Evolutionary conservation across 2,797 vertebrate species (phyloP).

Genomic region (Cirrhinus mrigala): DNA sequence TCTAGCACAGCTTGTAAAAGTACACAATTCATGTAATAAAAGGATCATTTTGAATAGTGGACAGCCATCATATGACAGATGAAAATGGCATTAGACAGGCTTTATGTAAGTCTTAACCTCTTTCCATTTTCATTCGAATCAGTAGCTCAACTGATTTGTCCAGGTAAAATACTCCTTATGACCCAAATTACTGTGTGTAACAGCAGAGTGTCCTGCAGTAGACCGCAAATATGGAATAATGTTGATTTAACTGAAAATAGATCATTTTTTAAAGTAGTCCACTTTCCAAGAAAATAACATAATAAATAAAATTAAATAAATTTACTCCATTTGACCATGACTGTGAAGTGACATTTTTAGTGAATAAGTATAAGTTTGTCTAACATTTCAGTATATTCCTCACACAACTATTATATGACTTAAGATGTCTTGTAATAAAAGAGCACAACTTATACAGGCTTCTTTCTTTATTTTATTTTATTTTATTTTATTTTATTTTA

Average conservation of each 20-base stretch:
- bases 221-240: no score
- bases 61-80: background rate
- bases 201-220: background rate
- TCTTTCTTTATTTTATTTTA: background rate
- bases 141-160: conserved; percentile 4
- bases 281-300: background rate
- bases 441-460: background rate
- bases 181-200: background rate
- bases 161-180: background rate
- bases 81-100: background rate
- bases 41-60: background rate
- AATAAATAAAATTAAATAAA: background rate
- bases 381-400: background rate
- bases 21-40: background rate
- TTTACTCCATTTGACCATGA: background rate
- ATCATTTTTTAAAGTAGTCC: background rate
- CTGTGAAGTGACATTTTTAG: background rate
- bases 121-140: background rate
- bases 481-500: background rate
- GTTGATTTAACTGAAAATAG: background rate
- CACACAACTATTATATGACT: background rate
- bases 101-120: background rate
- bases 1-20: background rate
- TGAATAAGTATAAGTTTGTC: background rate
- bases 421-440: background rate